Conservation (phyloP, 2,888 invertebrate species). For the Stenichneumon culpator region DNA sequence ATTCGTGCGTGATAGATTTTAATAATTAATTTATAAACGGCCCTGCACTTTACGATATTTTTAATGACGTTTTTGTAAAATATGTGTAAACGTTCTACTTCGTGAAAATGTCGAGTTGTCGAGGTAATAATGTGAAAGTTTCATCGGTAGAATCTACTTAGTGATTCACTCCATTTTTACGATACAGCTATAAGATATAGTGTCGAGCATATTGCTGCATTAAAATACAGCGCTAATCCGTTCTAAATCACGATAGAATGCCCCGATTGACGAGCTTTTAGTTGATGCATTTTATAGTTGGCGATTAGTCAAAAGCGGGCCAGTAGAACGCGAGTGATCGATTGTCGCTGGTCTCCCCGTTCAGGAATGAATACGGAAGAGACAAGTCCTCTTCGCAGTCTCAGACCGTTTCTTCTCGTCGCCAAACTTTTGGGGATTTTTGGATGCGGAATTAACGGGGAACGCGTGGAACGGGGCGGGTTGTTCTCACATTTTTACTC, state of each 20-base stretch:
- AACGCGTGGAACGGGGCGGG: not conserved
- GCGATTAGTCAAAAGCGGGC: not conserved
- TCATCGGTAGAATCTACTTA: not conserved
- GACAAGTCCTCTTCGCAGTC: not conserved
- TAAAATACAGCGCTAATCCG: not conserved
- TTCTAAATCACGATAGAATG: conserved; percentile 16
- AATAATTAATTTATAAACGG: no score
- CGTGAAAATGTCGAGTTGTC: no score
- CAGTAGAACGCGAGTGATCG: not conserved
- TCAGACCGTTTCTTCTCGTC: conserved; percentile 16
- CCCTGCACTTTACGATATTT: no score
- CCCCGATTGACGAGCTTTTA: conserved; percentile 11
- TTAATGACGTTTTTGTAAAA: no score
- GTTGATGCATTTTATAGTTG: not conserved
- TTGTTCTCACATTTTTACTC: not conserved
- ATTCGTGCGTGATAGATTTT: no score
- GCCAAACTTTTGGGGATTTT: conserved; percentile 42
- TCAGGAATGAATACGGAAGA: not conserved
- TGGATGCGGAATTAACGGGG: conserved; percentile 6
- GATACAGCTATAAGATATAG: not conserved
- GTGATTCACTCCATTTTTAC: not conserved
- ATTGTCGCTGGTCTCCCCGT: not conserved
- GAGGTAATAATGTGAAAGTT: not conserved
- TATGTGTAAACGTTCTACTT: no score
- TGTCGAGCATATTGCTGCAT: not conserved